Base-by-base conservation (phyloP, 1,140 invertebrate species). In the Drosophila pandora region DNA sequence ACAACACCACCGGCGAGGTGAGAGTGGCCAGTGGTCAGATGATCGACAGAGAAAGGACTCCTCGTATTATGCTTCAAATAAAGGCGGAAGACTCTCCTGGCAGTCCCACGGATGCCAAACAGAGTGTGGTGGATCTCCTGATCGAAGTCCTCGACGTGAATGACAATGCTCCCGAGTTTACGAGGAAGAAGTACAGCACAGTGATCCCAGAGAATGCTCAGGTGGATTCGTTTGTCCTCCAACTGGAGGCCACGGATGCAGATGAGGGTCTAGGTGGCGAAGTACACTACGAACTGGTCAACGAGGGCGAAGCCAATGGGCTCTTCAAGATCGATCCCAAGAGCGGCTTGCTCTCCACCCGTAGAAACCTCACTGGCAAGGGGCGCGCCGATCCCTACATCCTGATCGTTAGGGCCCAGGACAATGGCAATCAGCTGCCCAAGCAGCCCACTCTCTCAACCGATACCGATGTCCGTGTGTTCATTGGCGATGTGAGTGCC, bases 71-170 rank as follows among this genome's bases (percentile, higher is more conserved):
- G 12, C 92, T 97, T 21, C 94, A 94, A 69, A 94, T 96, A 2
- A 94, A 95, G 63, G 96, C 96, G 0, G 93, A 94, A 8, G 96
- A 97, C 79, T 95, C 94, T 7, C 95, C 95, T 0, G 94, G 94
- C 2, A 94, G 94, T 3, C 93, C 93, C 0, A 93, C 94, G 0
- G 94, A 95, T 43, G 87, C 92, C 32, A 94, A 95, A 55, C 93
- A 94, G 56, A 94, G 94, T 21, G 92, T 94, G 21, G 94, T 93
- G 2, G 91, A 94, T 65, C 93, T 97, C 0, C 93, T 94, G 0
- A 93, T 97, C 3, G 95, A 96, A 73, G 94, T 97, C 3, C 87
- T 96, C 0, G 96, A 97, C 90, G 95, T 96, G 0, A 97, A 98
- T 79, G 97, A 98, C 70, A 97, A 97, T 89, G 93, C 95, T 0